Evolutionary conservation across 2,888 invertebrate genomes (phyloP).

Genomic region (Tetragonula carbonaria): DNA sequence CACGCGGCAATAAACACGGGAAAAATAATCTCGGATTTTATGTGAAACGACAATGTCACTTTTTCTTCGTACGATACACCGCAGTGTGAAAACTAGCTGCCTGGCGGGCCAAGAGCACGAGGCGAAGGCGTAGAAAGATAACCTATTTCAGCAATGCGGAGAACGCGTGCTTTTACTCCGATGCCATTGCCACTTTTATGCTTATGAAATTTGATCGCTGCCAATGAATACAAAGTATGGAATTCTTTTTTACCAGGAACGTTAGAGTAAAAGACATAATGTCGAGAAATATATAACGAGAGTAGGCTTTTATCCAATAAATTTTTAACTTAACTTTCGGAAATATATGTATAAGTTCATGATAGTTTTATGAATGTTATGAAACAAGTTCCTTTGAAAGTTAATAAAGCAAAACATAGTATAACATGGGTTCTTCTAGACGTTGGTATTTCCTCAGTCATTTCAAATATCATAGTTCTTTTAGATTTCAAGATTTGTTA

Average conservation of each 20-base stretch:
- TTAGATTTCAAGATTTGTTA: background rate
- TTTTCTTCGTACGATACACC: background rate
- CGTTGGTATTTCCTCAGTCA: background rate
- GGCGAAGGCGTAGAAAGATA: conserved; percentile 55
- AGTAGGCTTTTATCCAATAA: too few species aligned
- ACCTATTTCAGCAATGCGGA: conserved; percentile 60
- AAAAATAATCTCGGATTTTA: conserved; percentile 14
- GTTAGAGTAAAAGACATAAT: too few species aligned
- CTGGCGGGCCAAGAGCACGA: conserved; percentile 43
- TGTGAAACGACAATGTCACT: background rate
- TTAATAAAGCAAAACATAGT: too few species aligned
- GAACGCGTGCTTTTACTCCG: conserved; percentile 50
- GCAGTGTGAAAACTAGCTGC: conserved; percentile 11
- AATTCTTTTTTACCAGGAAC: too few species aligned
- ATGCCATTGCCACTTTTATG: conserved; percentile 33
- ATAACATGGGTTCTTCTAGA: too few species aligned
- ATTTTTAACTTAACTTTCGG: too few species aligned
- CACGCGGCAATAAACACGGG: conserved; percentile 31
- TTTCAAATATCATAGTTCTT: background rate
- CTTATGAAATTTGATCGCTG: background rate
- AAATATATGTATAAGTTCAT: too few species aligned
- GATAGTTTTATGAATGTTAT: too few species aligned
- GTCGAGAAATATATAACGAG: too few species aligned
- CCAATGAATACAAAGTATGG: too few species aligned
- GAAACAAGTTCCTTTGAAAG: too few species aligned